Conservation (phyloP, 2,113 vertebrate species). For the Indicator indicator region DNA sequence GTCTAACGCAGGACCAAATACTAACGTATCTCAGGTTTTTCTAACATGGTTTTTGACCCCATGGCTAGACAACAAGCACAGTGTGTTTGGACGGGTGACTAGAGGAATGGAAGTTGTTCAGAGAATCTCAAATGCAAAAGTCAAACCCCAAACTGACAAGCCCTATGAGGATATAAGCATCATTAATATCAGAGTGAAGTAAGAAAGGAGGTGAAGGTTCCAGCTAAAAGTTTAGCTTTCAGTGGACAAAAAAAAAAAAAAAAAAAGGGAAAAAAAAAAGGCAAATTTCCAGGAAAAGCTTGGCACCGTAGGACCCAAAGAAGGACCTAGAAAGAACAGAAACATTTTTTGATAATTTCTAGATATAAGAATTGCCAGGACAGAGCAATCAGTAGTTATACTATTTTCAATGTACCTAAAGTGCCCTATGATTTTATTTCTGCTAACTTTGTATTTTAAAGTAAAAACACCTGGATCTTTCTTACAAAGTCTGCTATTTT, state of each 20-base stretch:
- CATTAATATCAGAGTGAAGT: slow-evolving; percentile 97
- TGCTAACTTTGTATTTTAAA: slow-evolving; percentile 48
- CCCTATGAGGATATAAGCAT: slow-evolving; percentile 98
- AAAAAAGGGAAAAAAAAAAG: no score
- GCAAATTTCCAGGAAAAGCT: not conserved
- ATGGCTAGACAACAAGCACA: slow-evolving; percentile 99
- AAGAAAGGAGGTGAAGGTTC: slow-evolving; percentile 17
- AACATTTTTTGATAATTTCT: not conserved
- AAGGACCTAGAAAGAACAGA: not conserved
- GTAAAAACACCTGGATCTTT: slow-evolving; percentile 14
- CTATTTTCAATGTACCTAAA: slow-evolving; percentile 45
- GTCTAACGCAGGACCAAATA: slow-evolving; percentile 93
- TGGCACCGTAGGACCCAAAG: fast-evolving
- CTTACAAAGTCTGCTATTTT: not conserved
- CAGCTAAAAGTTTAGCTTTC: not conserved
- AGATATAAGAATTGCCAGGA: not conserved
- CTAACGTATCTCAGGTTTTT: slow-evolving; percentile 97
- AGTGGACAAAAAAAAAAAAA: no score
- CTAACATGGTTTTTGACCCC: slow-evolving; percentile 96
- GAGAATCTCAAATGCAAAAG: slow-evolving; percentile 95
- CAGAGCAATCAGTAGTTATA: not conserved
- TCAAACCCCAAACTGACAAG: slow-evolving; percentile 98
- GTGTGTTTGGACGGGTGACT: slow-evolving; percentile 91
- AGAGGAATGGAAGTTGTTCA: slow-evolving; percentile 99
- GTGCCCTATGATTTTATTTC: slow-evolving; percentile 52